Evolutionary conservation across 2,113 vertebrate species (phyloP), one percentile per base, ranked within the genome.

Genomic region (Antennarius striatus): DNA sequence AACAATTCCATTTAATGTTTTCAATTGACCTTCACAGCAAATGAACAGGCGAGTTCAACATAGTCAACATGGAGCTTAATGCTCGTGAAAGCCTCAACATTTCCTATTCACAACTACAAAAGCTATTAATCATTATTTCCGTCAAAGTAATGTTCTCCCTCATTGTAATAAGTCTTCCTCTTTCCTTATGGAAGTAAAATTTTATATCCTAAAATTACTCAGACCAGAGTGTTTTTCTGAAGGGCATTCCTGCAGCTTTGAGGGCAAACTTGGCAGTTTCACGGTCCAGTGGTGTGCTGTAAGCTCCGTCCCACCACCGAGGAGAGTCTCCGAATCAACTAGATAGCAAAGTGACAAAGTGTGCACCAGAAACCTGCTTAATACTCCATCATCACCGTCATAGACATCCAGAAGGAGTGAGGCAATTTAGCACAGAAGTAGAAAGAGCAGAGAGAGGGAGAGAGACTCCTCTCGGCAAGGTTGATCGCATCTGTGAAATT

Each of bases 401-500:
- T 46, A 71, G 73, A 81, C 72, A 63, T 77, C 77, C 81, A 75
- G 30, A 54, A 63, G 68, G 63, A 81, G 63, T 43, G 15, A 63
- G 36, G 63, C 65, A 32, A 69, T 80, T 68, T 71, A 55, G 61
- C 57, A 56, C 62, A 69, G 50, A 71, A 67, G 53, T 65, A 22
- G 59, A 73, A 22, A 32, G 52, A 29, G 12, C 32, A 47, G 56
- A 47, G 13, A 56, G 71, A 32, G 63, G 68, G 52, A 30, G 29
- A 46, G 56, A 60, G 42, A 53, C 22, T 13, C 22, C 69, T 75
- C 64, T 60, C 15, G 49, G 75, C 73, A 83, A 84, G 85, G 84
- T 87, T 88, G 89, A 89, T 87, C 87, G 78, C 86, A 83, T 86
- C 85, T 89, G 87, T 89, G 88, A 91, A 90, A 91, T 91, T 91